Conservation (phyloP, 2,888 invertebrate species). For the Baronia brevicornis region DNA sequence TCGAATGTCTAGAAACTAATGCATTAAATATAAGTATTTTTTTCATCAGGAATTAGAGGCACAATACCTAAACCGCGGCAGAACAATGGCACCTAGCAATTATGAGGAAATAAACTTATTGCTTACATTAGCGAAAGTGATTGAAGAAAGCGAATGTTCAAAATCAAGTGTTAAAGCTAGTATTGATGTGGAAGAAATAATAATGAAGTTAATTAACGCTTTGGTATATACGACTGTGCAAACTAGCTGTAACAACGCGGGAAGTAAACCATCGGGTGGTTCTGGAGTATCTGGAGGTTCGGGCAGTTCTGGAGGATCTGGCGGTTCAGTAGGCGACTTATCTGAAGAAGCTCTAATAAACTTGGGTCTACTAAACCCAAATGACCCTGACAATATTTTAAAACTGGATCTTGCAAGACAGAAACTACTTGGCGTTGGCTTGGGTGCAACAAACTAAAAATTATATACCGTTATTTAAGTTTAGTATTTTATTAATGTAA, state of each 20-base stretch:
- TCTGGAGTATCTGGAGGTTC: slow-evolving; percentile 16
- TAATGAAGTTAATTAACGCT: slow-evolving; percentile 51
- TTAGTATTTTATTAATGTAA: not conserved
- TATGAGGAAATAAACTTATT: slow-evolving; percentile 24
- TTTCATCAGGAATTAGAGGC: slow-evolving; percentile 32
- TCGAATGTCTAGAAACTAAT: too few relatives aligned
- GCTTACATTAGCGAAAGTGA: slow-evolving; percentile 23
- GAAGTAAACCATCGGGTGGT: slow-evolving; percentile 3
- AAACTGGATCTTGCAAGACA: slow-evolving; percentile 19
- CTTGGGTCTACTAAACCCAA: slow-evolving; percentile 19
- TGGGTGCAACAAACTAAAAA: slow-evolving; percentile 15
- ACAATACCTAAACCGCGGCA: slow-evolving; percentile 23
- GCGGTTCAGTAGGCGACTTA: too few relatives aligned
- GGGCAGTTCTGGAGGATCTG: slow-evolving; percentile 7
- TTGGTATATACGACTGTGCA: slow-evolving; percentile 43
- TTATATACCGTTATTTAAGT: slow-evolving; percentile 5
- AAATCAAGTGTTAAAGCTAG: slow-evolving; percentile 10
- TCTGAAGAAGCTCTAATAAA: slow-evolving; percentile 18
- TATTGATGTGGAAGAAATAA: slow-evolving; percentile 40
- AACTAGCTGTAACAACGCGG: slow-evolving; percentile 15
- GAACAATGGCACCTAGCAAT: slow-evolving; percentile 12
- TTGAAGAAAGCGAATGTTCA: slow-evolving; percentile 23
- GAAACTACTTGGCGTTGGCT: slow-evolving; percentile 17
- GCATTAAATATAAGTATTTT: not conserved
- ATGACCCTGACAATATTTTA: slow-evolving; percentile 18